These are phyloP conservation scores for Elegia similella DNA, from an alignment of 2,888 invertebrate genomes.

Conservation along the genomic window DNA sequence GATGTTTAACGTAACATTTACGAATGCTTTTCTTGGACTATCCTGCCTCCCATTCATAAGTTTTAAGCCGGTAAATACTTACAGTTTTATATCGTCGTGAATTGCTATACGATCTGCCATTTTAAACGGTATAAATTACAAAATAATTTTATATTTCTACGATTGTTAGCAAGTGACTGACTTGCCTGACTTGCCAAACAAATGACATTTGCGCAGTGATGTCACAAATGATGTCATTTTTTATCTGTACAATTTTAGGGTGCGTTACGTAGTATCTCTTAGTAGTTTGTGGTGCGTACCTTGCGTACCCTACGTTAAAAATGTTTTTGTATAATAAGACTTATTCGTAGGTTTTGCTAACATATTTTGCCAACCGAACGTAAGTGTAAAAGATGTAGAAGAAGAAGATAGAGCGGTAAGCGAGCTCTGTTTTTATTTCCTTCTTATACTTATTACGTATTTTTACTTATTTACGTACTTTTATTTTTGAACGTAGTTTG, in stretches of 20 bases:
- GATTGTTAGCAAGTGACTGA: neutral
- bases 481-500: neutral
- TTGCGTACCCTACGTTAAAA: too few species aligned
- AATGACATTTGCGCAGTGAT: slow-evolving; percentile 13
- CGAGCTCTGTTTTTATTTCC: too few species aligned
- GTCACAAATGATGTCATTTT: neutral
- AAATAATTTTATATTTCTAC: slow-evolving; percentile 29
- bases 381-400: too few species aligned
- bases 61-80: slow-evolving; percentile 54
- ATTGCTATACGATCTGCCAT: slow-evolving; percentile 85
- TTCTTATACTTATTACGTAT: too few species aligned
- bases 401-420: too few species aligned
- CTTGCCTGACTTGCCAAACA: neutral
- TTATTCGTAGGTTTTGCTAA: too few species aligned
- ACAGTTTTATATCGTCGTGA: slow-evolving; percentile 89
- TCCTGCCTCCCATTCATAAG: neutral
- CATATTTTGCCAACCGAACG: too few species aligned
- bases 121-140: slow-evolving; percentile 34
- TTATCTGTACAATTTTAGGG: too few species aligned
- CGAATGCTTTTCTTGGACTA: neutral
- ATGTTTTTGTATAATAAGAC: too few species aligned
- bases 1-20: slow-evolving; percentile 5
- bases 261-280: too few species aligned
- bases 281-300: too few species aligned
- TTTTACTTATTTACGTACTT: neutral